Conservation (phyloP, 1,140 invertebrate species). For the Hyposmocoma kahamanoa region DNA sequence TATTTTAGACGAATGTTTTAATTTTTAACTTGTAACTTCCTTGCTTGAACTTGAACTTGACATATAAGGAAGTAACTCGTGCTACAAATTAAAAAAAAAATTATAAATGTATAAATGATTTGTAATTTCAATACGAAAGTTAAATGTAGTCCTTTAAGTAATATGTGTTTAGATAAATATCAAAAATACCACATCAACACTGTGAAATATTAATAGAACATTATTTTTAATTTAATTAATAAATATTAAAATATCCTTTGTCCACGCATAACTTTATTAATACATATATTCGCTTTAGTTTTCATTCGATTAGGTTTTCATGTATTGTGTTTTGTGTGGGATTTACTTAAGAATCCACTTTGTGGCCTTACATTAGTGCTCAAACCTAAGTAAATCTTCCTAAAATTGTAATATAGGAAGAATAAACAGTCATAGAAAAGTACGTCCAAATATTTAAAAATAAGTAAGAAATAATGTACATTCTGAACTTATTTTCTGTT, state of each 20-base stretch:
- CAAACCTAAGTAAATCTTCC: neutral
- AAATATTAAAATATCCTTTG: too few relatives aligned
- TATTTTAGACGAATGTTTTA: too few relatives aligned
- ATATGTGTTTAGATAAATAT: neutral
- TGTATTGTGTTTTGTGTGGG: too few relatives aligned
- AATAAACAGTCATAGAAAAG: neutral
- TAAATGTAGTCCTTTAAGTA: too few relatives aligned
- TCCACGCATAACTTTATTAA: neutral
- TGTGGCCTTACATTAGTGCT: neutral
- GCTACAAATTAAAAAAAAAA: too few relatives aligned
- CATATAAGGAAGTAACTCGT: too few relatives aligned
- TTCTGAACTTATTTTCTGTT: neutral
- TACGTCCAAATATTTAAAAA: neutral
- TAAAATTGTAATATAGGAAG: neutral
- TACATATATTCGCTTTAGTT: neutral
- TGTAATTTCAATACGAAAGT: too few relatives aligned
- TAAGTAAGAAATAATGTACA: neutral
- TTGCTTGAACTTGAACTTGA: too few relatives aligned
- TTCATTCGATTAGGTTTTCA: too few relatives aligned
- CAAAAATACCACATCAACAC: constrained; percentile 29
- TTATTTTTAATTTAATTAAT: too few relatives aligned
- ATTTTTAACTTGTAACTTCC: too few relatives aligned
- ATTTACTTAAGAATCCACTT: neutral
- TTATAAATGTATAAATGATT: too few relatives aligned
- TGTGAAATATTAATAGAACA: constrained; percentile 26